Evolutionary conservation across 2,888 invertebrate species (phyloP).

Genomic region (Chrysolina oricalcia): DNA sequence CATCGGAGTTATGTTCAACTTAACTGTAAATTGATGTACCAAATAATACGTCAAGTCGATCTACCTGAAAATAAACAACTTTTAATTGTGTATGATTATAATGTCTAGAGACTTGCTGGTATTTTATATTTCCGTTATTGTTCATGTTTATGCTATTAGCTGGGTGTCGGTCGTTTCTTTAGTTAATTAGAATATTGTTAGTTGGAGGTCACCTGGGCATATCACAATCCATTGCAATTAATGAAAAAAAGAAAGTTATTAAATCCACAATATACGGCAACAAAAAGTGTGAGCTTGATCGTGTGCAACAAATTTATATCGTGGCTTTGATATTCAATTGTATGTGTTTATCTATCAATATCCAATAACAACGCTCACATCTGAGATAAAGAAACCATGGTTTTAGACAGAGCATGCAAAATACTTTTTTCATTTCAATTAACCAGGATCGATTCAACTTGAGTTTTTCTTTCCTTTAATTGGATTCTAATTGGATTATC

Average conservation of each 20-base stretch:
- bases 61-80: slow-evolving; percentile 44
- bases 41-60: slow-evolving; percentile 35
- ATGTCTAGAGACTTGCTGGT: slow-evolving; percentile 40
- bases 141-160: slow-evolving; percentile 33
- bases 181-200: slow-evolving; percentile 32
- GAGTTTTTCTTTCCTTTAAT: too few relatives aligned
- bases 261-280: background rate
- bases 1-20: slow-evolving; percentile 31
- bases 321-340: too few relatives aligned
- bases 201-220: slow-evolving; percentile 20
- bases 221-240: slow-evolving; percentile 16
- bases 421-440: too few relatives aligned
- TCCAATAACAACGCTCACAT: too few relatives aligned
- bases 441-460: too few relatives aligned
- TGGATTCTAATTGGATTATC: too few relatives aligned
- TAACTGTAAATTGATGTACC: slow-evolving; percentile 45
- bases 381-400: too few relatives aligned
- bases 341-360: too few relatives aligned
- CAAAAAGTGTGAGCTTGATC: too few relatives aligned
- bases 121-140: slow-evolving; percentile 45
- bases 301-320: too few relatives aligned
- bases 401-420: too few relatives aligned
- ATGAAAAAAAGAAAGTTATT: slow-evolving; percentile 18
- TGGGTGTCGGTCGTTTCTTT: slow-evolving; percentile 27
- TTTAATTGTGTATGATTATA: slow-evolving; percentile 45